Evolutionary conservation across 2,888 invertebrate genomes (phyloP).

Genomic region (Rhagophthalmus giganteus): DNA sequence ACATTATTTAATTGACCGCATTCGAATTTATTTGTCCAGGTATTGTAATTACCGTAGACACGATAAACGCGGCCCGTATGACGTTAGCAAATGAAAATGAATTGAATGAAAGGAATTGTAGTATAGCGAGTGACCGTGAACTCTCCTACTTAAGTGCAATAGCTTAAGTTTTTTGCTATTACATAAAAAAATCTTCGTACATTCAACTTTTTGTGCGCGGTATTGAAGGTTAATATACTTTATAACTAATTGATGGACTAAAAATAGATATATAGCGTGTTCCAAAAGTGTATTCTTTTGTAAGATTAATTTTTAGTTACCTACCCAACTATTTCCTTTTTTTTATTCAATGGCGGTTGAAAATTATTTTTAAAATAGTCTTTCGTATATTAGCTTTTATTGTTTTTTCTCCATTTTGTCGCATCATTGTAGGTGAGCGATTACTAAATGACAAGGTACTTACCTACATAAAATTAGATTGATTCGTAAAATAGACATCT

Average conservation of each 20-base stretch:
- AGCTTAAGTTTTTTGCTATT: slow-evolving; percentile 30
- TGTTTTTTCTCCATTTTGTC: not conserved
- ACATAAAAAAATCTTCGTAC: slow-evolving; percentile 29
- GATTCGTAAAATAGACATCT: too few relatives aligned
- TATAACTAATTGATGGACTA: slow-evolving; percentile 26
- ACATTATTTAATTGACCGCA: too few relatives aligned
- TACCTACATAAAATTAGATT: too few relatives aligned
- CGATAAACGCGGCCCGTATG: slow-evolving; percentile 21
- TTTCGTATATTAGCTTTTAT: not conserved
- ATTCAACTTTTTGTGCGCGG: slow-evolving; percentile 31
- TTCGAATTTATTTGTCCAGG: slow-evolving; percentile 22
- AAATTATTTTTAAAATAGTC: not conserved
- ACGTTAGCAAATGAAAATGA: slow-evolving; percentile 32
- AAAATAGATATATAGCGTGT: slow-evolving; percentile 17
- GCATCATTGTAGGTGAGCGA: too few relatives aligned
- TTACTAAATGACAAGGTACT: too few relatives aligned
- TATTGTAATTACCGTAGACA: slow-evolving; percentile 21
- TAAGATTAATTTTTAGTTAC: too few relatives aligned
- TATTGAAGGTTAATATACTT: slow-evolving; percentile 32
- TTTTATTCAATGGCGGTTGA: too few relatives aligned
- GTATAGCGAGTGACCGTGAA: slow-evolving; percentile 32
- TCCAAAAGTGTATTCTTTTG: too few relatives aligned
- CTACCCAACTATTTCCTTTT: too few relatives aligned
- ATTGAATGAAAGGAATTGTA: slow-evolving; percentile 35
- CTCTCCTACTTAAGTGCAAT: slow-evolving; percentile 34